Percentiles rank a stretch among this genome's conserved stretches.
These are phyloP conservation scores for Nesidiocoris tenuis DNA, from an alignment of 2,888 invertebrate genomes.

Conservation along the genomic window DNA sequence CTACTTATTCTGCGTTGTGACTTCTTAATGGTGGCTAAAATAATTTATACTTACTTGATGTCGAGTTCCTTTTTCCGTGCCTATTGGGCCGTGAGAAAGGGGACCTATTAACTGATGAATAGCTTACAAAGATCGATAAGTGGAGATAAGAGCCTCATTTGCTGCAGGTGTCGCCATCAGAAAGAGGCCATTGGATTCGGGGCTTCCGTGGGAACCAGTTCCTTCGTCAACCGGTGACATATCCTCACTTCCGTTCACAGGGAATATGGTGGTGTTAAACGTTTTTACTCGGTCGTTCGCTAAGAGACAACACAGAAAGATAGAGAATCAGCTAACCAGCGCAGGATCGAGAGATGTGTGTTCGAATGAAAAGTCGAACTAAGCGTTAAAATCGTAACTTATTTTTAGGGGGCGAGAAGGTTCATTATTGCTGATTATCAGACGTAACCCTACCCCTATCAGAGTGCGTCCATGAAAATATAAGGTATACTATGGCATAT, in stretches of 20 bases:
- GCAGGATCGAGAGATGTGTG: no score
- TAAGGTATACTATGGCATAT: no score
- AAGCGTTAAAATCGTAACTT: no score
- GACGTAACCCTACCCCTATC: no score
- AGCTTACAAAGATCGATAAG: slow-evolving; percentile 1
- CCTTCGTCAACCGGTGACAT: slow-evolving; percentile 18
- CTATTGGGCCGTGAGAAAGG: slow-evolving; percentile 30
- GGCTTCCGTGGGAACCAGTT: slow-evolving; percentile 8
- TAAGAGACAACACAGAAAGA: no score
- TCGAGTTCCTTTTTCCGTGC: neutral
- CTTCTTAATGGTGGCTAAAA: neutral
- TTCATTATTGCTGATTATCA: no score
- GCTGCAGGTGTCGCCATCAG: slow-evolving; percentile 13
- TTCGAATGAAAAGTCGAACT: no score
- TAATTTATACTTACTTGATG: neutral
- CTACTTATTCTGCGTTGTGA: neutral
- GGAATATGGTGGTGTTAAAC: neutral
- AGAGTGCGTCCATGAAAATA: no score
- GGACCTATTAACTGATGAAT: slow-evolving; percentile 30
- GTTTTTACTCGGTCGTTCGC: no score
- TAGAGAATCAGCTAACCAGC: no score
- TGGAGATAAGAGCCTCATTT: slow-evolving; percentile 11
- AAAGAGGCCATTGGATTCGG: neutral
- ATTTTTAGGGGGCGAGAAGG: no score
- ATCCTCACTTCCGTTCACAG: slow-evolving; percentile 37